Base-by-base conservation (phyloP, 2,888 invertebrate genomes). In the Mesorhabditis spiculigera region DNA sequence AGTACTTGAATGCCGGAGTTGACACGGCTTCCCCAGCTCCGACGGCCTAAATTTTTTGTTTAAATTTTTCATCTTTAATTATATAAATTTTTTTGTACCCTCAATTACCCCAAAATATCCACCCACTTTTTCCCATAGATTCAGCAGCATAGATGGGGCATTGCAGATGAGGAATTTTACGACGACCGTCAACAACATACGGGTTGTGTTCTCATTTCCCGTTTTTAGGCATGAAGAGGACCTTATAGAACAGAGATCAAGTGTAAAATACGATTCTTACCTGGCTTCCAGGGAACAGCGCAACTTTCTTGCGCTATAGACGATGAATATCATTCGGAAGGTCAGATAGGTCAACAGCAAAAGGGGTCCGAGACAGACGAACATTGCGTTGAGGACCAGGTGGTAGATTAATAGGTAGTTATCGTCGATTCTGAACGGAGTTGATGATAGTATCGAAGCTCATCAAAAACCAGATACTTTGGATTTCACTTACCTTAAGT, bases 111-210 rank as follows among this genome's bases (percentile, higher is more conserved):
- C 63, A 63, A 8, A 28, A n/a, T 8, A 8, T 28, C 63, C 8
- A 28, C 13, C 44, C 45, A 68, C 68, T 8, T 68, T 68, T 45
- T 68, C 68, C 68, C 68, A 68, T 6, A 68, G 6, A 44, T 68
- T 68, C 8, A 68, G 64, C 64, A 68, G 45, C 43, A 68, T 43
- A 13, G 16, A 13, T n/a, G 68, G 68, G 4, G 68, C n/a, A 41
- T 64, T 68, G 68, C 68, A 68, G 45, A 68, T 43, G 16, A 68
- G 68, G 42, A 68, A 68, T 43, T 68, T 68, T 4, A 62, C 64
- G 42, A 68, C 68, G 13, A 68, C 68, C 10, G 64, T 68, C 45
- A 68, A 43, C 68, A 68, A 41, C 68, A 68, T 68, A 5, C 58
- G 43, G 5, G 68, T 68, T 6, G 68, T 68, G 64, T 64, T 68